Base-by-base conservation (phyloP, 1,140 invertebrate genomes). In the Pentalonia nigronervosa region DNA sequence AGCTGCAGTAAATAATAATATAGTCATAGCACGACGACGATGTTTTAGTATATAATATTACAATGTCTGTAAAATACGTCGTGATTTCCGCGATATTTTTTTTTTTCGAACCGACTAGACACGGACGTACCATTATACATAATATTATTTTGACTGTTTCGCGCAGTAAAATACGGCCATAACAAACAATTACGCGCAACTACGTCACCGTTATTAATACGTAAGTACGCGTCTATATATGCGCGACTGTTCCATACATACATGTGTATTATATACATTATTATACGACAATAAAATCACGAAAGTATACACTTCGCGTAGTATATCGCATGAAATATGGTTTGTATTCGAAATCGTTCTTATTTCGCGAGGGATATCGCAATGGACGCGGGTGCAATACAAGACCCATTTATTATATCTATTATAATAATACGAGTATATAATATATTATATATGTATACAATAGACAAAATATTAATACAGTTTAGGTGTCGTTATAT, bases 121-220 rank as follows among this genome's bases (percentile, higher is more conserved):
- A 34, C 84, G 14, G 86, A 87, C 47, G 86, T 4, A 50, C 56
- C n/a, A 47, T 17, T 45, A 48, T 53, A 90, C n/a, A 36, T 11
- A 11, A 30, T 90, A 90, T 53, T 60, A 25, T 25, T 60, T 7
- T 14, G 23, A 34, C 34, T 41, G 53, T 90, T n/a, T 34, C 50
- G 7, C 88, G 45, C 41, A 30, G 14, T 90, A 60, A 90, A 41
- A 90, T 90, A 90, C 36, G 21, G 53, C 20, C 36, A 60, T 90
- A 90, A 90, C 56, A 90, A 90, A 90, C 88, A 90, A 90, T 60
- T 90, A 90, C 34, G 48, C 4, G 7, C 17, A 8, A 23, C 47
- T 53, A 53, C n/a, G n/a, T 53, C 87, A 11, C 50, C 87, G 47
- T 88, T 53, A 88, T 88, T 53, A 53, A 50, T 88, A 23, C 60